Conservation (phyloP, 2,888 invertebrate genomes). For the Autographa gamma region DNA sequence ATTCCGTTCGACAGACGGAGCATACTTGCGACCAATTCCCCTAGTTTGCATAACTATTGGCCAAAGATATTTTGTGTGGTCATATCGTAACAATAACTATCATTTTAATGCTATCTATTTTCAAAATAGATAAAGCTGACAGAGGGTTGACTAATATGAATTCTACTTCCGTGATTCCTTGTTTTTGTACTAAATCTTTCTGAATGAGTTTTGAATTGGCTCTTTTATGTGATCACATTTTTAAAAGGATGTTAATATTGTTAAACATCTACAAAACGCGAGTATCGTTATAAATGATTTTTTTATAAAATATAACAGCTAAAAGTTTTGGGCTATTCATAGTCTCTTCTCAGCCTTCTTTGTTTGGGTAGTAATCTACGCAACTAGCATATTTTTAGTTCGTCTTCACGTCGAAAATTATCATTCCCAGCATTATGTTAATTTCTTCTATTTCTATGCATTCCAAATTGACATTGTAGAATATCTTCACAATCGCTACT, state of each 20-base stretch:
- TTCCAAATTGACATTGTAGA: slow-evolving; percentile 14
- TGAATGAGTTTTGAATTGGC: not conserved
- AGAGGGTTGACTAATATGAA: slow-evolving; percentile 20
- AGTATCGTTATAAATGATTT: not conserved
- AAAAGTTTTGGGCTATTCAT: not conserved
- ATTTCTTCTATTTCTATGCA: not conserved
- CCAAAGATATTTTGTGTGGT: slow-evolving; percentile 29
- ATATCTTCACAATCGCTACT: slow-evolving; percentile 10
- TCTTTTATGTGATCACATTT: slow-evolving; percentile 4
- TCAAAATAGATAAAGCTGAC: slow-evolving; percentile 33
- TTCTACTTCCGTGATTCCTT: slow-evolving; percentile 14
- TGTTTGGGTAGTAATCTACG: not conserved
- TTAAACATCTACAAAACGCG: not conserved
- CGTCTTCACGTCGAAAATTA: not conserved
- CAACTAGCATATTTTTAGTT: not conserved
- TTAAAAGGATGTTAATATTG: not conserved
- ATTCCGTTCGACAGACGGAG: slow-evolving; percentile 31
- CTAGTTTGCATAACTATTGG: slow-evolving; percentile 32
- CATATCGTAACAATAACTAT: slow-evolving; percentile 30
- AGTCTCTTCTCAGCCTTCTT: not conserved
- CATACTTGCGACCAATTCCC: slow-evolving; percentile 19
- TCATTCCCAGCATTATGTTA: slow-evolving; percentile 16
- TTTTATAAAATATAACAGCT: not conserved
- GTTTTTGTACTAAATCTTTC: not conserved
- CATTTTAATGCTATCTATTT: slow-evolving; percentile 37